These are phyloP conservation scores for Masnerella sp. DNA, from an alignment of 2,888 invertebrate genomes.

Conservation along the genomic window DNA sequence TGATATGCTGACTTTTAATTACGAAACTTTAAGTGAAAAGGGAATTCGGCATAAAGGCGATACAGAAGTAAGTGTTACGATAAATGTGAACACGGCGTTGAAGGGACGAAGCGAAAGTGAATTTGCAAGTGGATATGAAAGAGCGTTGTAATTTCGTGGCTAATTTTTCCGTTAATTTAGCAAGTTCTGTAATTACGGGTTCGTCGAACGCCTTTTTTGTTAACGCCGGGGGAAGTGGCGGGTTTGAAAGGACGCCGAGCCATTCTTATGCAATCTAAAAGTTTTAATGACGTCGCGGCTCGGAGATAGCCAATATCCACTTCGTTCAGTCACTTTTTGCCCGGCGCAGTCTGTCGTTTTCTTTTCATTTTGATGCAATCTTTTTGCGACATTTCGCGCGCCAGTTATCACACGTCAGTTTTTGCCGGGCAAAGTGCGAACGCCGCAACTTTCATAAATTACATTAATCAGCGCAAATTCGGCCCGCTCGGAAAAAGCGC, in stretches of 20 bases:
- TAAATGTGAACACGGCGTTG: no score
- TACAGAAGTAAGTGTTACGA: no score
- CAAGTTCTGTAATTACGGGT: slow-evolving; percentile 69
- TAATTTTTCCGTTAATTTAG: slow-evolving; percentile 67
- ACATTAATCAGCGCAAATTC: slow-evolving; percentile 22
- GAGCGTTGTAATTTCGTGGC: slow-evolving; percentile 48
- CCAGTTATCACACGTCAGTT: slow-evolving; percentile 48
- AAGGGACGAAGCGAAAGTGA: no score
- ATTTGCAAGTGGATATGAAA: slow-evolving; percentile 44
- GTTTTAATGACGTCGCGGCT: slow-evolving; percentile 75
- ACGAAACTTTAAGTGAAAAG: no score
- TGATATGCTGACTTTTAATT: no score
- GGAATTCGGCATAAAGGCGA: no score
- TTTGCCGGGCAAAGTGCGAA: slow-evolving; percentile 20
- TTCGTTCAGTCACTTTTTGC: slow-evolving; percentile 72
- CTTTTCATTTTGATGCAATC: slow-evolving; percentile 62
- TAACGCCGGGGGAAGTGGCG: slow-evolving; percentile 41
- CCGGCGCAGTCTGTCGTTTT: slow-evolving; percentile 54
- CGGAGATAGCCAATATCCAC: slow-evolving; percentile 74
- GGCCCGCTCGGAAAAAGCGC: neutral
- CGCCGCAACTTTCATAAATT: slow-evolving; percentile 34
- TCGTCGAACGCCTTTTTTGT: slow-evolving; percentile 61
- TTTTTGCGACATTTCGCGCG: slow-evolving; percentile 53
- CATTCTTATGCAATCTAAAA: slow-evolving; percentile 76
- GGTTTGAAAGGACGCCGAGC: slow-evolving; percentile 61